Evolutionary conservation across 2,888 invertebrate species (phyloP), one percentile per base, ranked within the genome.

Genomic region (Cerastoderma edule): DNA sequence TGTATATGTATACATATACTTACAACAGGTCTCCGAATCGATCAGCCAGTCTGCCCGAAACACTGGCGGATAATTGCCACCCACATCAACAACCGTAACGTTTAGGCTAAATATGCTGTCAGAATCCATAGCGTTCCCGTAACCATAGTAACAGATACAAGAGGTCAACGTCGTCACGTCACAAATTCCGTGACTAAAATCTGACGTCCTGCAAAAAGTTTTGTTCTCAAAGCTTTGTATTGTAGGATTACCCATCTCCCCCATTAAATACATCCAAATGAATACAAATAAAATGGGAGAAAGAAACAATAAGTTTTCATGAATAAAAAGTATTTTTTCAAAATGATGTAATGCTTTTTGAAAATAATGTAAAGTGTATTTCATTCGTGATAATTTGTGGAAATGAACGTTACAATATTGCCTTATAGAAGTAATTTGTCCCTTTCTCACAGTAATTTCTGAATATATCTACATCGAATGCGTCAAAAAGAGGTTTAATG

Each of bases 21-120:
- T 68, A 74, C 74, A 56, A n/a, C 74, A 74, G 24, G 22, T 44
- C 4, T 64, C 74, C 2, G 74, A 68, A 28, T 74, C 57, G 13
- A 74, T 64, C 3, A 39, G 19, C 57, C 60, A 72, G 0, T 16
- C 48, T 13, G 30, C 50, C 3, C 33, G 60, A 27, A 44, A 74
- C 0, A 68, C 35, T 22, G 32, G 28, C 2, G 16, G n/a, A 19
- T 24, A n/a, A 22, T 35, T 27, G 32, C 4, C 33, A 16, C 24
- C 8, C 33, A 32, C 35, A 10, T 50, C 35, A 10, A 39, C 30
- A 8, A 72, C 63, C 3, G 63, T 65, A 13, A 74, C 68, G 10
- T 30, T 63, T 6, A 74, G 10, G 5, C 27, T 46, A 54, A 74
- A 74, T 16, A 24, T n/a, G 22, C 56, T 64, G 39, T 66, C 33